Evolutionary conservation across 2,888 invertebrate genomes (phyloP).

Genomic region (Lepidochrysops patricia): DNA sequence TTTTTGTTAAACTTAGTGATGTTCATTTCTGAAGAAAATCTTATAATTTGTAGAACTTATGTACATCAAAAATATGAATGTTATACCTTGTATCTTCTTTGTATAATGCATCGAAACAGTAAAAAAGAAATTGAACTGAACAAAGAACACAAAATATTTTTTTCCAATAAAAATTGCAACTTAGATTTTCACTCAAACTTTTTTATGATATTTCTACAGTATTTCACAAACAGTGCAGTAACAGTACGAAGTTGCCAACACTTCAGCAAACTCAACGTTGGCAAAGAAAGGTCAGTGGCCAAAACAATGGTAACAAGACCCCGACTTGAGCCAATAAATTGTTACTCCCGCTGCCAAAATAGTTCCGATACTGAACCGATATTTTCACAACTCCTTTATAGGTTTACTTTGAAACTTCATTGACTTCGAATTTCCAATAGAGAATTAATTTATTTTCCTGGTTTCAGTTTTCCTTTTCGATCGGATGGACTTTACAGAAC

Average conservation of each 20-base stretch:
- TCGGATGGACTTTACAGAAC: background rate
- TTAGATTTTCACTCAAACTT: no score
- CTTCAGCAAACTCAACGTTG: background rate
- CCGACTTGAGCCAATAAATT: background rate
- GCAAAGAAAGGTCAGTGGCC: conserved; percentile 3
- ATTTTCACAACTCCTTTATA: conserved; percentile 6
- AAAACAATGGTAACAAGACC: background rate
- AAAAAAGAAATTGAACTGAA: no score
- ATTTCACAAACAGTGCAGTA: background rate
- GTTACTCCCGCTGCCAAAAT: conserved; percentile 7
- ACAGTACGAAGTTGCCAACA: background rate
- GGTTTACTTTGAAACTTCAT: background rate
- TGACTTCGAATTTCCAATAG: background rate
- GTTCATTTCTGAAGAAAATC: no score
- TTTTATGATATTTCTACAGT: no score
- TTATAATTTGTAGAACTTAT: no score
- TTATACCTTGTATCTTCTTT: no score
- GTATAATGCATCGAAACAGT: no score
- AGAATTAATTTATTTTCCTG: background rate
- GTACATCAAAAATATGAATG: no score
- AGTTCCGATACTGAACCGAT: conserved; percentile 3
- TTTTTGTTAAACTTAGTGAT: no score
- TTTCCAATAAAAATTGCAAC: no score
- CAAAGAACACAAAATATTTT: no score
- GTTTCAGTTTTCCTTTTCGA: background rate